phyloP scores from a whole-genome alignment of 1,140 invertebrate species.

The Babylonia areolata region DNA sequence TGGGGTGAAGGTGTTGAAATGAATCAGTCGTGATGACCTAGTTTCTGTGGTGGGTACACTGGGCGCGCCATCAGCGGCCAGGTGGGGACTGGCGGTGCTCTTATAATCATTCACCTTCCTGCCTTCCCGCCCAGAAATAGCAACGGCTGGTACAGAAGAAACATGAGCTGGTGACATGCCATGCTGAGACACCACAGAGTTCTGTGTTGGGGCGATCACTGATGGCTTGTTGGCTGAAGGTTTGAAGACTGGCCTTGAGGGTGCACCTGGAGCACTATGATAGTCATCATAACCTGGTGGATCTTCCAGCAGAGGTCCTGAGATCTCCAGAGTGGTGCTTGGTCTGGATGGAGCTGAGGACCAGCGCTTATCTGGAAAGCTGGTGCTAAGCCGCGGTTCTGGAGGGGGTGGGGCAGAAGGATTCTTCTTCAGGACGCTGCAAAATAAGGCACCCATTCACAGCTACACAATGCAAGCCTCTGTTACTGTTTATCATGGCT shows the following conservation, averaged over 20 bases:
- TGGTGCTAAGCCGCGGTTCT: slow-evolving; percentile 20
- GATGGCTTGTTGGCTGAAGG: slow-evolving; percentile 26
- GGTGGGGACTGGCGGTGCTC: not conserved
- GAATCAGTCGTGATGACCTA: not conserved
- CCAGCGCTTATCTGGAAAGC: slow-evolving; percentile 31
- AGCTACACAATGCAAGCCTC: no score
- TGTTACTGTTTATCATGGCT: no score
- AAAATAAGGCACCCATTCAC: no score
- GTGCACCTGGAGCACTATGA: not conserved
- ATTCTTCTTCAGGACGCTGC: slow-evolving; percentile 36
- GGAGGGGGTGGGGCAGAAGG: slow-evolving; percentile 40
- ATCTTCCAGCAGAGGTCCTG: slow-evolving; percentile 34
- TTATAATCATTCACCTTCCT: slow-evolving; percentile 7
- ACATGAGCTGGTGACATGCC: not conserved
- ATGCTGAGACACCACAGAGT: not conserved
- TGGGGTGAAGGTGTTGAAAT: not conserved
- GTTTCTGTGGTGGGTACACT: not conserved
- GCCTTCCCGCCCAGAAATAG: not conserved
- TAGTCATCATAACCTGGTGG: not conserved
- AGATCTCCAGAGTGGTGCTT: slow-evolving; percentile 36
- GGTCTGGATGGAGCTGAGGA: slow-evolving; percentile 17
- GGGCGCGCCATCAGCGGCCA: not conserved
- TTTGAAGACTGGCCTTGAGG: slow-evolving; percentile 23
- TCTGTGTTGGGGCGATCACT: not conserved
- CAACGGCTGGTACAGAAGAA: not conserved